phyloP scores from a whole-genome alignment of 2,888 invertebrate genomes.

The Micoletzkya japonica region DNA sequence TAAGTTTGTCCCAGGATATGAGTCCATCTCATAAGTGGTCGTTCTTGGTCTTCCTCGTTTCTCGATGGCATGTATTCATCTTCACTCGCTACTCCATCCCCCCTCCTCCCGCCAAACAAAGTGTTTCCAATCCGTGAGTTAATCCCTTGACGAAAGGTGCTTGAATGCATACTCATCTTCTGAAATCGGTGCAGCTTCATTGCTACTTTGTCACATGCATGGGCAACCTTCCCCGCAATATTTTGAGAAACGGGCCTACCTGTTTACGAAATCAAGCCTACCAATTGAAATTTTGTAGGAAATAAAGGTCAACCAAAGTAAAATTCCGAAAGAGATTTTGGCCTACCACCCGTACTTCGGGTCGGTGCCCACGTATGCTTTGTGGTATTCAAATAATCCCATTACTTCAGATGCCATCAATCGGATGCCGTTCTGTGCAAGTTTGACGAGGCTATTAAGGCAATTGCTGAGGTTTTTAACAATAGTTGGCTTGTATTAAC shows the following conservation, averaged over 20 bases:
- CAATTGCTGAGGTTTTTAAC: not conserved
- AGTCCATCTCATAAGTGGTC: not conserved
- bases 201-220: not conserved
- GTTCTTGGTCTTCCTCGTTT: slow-evolving; percentile 1
- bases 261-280: no score
- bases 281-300: no score
- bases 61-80: slow-evolving; percentile 20
- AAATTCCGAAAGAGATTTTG: no score
- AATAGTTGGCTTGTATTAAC: not conserved
- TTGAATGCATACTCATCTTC: no score
- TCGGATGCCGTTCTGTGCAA: slow-evolving; percentile 1
- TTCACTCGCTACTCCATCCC: not conserved
- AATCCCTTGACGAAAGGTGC: no score
- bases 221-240: not conserved
- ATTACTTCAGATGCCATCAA: slow-evolving; percentile 3
- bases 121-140: slow-evolving; percentile 24
- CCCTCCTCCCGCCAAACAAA: slow-evolving; percentile 17
- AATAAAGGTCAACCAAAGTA: no score
- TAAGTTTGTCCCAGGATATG: not conserved
- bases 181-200: no score
- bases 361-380: no score
- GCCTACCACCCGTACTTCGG: no score
- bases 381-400: no score
- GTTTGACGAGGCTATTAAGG: slow-evolving; percentile 11
- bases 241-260: no score